Percentiles rank a stretch among this genome's conserved stretches.
These are phyloP conservation scores for Aplidium turbinatum DNA, from an alignment of 23 tunicate species.

Conservation along the genomic window DNA sequence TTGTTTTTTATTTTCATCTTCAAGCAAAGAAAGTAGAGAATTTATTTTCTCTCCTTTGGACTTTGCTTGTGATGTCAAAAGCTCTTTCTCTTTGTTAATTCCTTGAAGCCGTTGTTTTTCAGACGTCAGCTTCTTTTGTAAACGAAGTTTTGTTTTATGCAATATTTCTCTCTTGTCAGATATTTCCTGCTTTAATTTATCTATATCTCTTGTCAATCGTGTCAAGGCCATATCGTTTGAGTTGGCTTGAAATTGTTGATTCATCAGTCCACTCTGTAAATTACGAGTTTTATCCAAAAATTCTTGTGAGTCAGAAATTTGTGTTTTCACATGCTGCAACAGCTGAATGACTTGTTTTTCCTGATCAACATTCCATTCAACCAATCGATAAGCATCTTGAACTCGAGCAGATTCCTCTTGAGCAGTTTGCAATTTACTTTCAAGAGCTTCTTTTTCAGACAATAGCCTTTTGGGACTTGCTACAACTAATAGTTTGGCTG, in stretches of 20 bases:
- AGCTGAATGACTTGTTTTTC: slow-evolving; percentile 19
- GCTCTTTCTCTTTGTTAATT: not conserved
- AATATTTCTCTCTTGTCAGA: slow-evolving; percentile 31
- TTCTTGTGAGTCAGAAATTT: not conserved
- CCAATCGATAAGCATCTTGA: not conserved
- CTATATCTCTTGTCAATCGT: slow-evolving; percentile 23
- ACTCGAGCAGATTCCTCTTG: slow-evolving; percentile 24
- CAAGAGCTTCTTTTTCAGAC: slow-evolving; percentile 6
- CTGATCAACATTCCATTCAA: slow-evolving; percentile 22
- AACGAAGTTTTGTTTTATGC: slow-evolving; percentile 33
- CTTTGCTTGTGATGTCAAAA: slow-evolving; percentile 4
- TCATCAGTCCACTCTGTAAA: slow-evolving; percentile 18
- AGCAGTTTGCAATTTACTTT: slow-evolving; percentile 2
- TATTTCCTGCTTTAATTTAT: slow-evolving; percentile 29
- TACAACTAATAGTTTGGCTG: slow-evolving; percentile 20
- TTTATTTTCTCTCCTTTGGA: slow-evolving; percentile 8
- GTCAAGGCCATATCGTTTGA: slow-evolving; percentile 1
- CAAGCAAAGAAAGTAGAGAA: not conserved
- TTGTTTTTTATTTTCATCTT: not conserved
- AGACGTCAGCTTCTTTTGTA: slow-evolving; percentile 8
- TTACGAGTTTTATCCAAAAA: slow-evolving; percentile 14
- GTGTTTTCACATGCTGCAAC: slow-evolving; percentile 23
- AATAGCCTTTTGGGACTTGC: slow-evolving; percentile 38
- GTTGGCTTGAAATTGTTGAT: slow-evolving; percentile 23
- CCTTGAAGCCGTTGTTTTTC: slow-evolving; percentile 34